Evolutionary conservation across 2,888 invertebrate species (phyloP), one percentile per base, ranked within the genome.

Genomic region (Ectemnius lituratus): DNA sequence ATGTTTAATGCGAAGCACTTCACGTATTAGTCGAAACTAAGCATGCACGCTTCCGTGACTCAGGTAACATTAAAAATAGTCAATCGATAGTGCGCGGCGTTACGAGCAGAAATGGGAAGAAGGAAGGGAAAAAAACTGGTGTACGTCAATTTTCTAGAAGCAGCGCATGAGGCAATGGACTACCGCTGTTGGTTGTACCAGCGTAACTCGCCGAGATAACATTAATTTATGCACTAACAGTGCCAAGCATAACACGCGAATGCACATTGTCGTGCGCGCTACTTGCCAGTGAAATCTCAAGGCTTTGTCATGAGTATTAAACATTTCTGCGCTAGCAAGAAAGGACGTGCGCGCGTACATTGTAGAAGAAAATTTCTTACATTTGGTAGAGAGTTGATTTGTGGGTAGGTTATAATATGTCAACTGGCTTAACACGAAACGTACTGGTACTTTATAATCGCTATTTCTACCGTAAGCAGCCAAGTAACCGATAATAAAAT

Each of bases 151-250:
- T 77, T 80, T 73, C 67, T 71, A 67, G 56, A 63, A 47, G 66
- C 57, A 56, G 61, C 62, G 68, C 37, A 37, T 6, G 68, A 73
- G 67, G 58, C 77, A 73, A 75, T 70, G 73, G 37, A 37, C 37
- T 4, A 8, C 37, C 8, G 37, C 4, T 60, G 74, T 20, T 66
- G 60, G 66, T 66, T 67, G 52, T 20, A 60, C 45, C 49, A 52
- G 64, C 62, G 73, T 79, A 79, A 76, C 60, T 64, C 73, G 23
- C 45, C 68, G 71, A 70, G 81, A 81, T 81, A 81, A 79, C 75
- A 70, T 79, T 81, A 81, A 81, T 81, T 81, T 81, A 81, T 81
- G 73, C 79, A 67, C 64, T 20, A 64, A 56, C 70, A 45, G 46
- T 76, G 62, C 59, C 23, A 23, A 79, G 77, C 73, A 56, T 56